phyloP scores from a whole-genome alignment of 2,113 vertebrate genomes.

The Nothoprocta pentlandii region DNA sequence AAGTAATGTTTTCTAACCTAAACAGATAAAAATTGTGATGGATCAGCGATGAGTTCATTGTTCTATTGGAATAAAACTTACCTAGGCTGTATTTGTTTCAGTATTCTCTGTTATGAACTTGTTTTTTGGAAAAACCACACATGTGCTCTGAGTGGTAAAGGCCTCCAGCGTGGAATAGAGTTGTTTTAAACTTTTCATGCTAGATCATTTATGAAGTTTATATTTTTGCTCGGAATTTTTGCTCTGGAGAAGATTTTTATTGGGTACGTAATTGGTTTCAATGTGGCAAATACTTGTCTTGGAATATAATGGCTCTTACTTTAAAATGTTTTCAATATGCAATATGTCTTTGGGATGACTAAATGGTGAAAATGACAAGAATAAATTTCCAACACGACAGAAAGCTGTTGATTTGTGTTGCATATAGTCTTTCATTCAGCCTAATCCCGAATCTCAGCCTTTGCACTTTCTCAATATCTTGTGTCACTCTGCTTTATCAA shows the following conservation, averaged over 20 bases:
- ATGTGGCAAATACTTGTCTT: conserved; percentile 58
- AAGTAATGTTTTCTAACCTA: neutral
- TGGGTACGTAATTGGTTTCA: conserved; percentile 44
- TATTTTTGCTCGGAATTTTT: conserved; percentile 56
- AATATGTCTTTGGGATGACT: conserved; percentile 65
- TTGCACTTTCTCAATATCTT: neutral
- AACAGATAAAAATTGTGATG: neutral
- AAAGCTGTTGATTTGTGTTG: conserved; percentile 43
- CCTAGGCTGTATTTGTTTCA: neutral
- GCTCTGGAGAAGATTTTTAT: conserved; percentile 47
- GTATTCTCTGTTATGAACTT: neutral
- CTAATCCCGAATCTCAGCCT: neutral
- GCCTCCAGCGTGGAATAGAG: conserved; percentile 33
- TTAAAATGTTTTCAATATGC: conserved; percentile 64
- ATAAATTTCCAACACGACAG: conserved; percentile 56
- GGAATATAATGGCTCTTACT: conserved; percentile 48
- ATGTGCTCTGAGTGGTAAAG: neutral
- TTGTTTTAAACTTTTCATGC: conserved; percentile 17
- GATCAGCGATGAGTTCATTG: neutral
- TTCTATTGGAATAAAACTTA: neutral
- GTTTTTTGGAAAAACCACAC: neutral
- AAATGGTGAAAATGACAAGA: conserved; percentile 46
- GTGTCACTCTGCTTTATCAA: neutral
- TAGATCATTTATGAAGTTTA: conserved; percentile 41
- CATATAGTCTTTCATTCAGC: conserved; percentile 66